Evolutionary conservation across 1,140 invertebrate species (phyloP), one percentile per base, ranked within the genome.

Genomic region (Phortica variegata): DNA sequence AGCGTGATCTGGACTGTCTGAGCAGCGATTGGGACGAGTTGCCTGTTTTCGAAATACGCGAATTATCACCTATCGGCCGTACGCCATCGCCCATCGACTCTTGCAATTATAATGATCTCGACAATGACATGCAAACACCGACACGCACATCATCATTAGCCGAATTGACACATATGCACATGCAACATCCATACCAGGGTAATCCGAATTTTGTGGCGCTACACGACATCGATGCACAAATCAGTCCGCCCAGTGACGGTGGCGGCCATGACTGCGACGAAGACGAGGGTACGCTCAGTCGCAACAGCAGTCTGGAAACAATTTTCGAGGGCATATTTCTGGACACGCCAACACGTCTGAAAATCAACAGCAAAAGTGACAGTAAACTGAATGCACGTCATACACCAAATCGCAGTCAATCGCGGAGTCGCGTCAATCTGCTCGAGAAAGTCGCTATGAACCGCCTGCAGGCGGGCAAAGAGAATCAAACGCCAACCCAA

Each of bases 241-340:
- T 75, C n/a, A 66, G 60, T 42, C 62, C 68, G n/a, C 72, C 68
- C 5, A 57, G 48, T 42, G 58, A 73, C 4, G 52, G 52, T 39
- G 45, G 43, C 10, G 38, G 59, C 63, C 8, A 42, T 20, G 34
- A 12, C 26, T 5, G 45, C n/a, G 16, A 10, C 19, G 36, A 19
- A 7, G 13, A 26, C 17, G 31, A 34, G 38, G 7, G 40, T 12
- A 37, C n/a, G 16, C 6, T 46, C 0, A 66, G 46, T 21, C 50
- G 38, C 19, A 52, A 40, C 34, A 69, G 56, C 38, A 74, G 53
- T 15, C 40, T 75, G 16, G 72, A 75, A 29, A 75, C 72, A 18
- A 75, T 75, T 21, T 75, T 70, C 39, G 72, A 75, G 44, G 72
- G 68, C 5, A 60, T 75, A 2, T 74, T 75, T n/a, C 44, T 75